Base-by-base conservation (phyloP, 1,140 invertebrate species). In the Rhagoletis pomonella region DNA sequence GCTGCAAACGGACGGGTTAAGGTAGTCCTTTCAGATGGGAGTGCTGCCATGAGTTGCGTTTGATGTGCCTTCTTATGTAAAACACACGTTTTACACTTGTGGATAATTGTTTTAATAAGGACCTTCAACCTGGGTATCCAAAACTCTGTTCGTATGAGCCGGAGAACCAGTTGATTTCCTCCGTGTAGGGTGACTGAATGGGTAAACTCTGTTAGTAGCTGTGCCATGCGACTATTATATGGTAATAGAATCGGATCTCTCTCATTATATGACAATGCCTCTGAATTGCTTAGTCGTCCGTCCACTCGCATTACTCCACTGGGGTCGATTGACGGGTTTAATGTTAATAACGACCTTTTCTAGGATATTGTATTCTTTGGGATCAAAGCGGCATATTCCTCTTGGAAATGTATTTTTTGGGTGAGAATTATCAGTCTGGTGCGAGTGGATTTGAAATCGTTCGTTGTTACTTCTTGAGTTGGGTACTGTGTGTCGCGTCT, bases 61-160 rank as follows among this genome's bases (percentile, higher is more conserved):
- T 67, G 64, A 10, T 55, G 50, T 55, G 50, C 50, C 50, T 3
- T 55, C 50, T 55, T 55, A 10, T 55, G 50, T 55, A 55, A 55
- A 7, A 55, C 10, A 55, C 50, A 55, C 5, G 50, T 55, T 55
- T 55, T 55, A 10, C 50, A 55, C 5, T 55, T 55, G 10, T 55
- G 50, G 50, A 55, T 55, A 5, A 55, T 10, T 10, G 50, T 7
- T 55, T n/a, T 67, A 0, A 67, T 19, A 14, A 14, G 50, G 50
- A 10, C 10, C 5, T 10, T 55, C 10, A 86, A 62, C 62, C 39
- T 60, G 6, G 58, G 60, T 64, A 62, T 47, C 85, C 42, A 64
- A 39, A 59, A 29, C 60, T 86, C 64, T 44, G 85, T 62, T 60
- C 85, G n/a, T 4, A 86, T 44, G 64, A 86, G 29, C 12, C 55